Conservation (phyloP, 2,113 vertebrate species). For the Puntigrus tetrazona region DNA sequence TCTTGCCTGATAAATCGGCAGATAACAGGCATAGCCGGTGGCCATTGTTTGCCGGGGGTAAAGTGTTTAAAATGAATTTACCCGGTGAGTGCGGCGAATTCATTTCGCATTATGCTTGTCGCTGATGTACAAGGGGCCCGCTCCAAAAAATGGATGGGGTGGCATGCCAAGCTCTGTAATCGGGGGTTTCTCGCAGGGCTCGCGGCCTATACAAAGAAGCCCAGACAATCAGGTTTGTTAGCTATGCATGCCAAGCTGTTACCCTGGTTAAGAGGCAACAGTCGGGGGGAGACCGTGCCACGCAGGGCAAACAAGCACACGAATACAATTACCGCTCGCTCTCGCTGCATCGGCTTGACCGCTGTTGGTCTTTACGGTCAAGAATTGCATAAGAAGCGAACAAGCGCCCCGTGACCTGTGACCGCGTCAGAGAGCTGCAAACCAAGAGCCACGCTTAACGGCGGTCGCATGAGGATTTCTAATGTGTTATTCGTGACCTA, state of each 20-base stretch:
- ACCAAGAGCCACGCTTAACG: too few species aligned
- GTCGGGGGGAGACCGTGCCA: slow-evolving; percentile 74
- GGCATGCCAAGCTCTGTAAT: slow-evolving; percentile 88
- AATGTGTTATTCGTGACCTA: too few species aligned
- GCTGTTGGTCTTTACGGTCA: too few species aligned
- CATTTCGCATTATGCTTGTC: slow-evolving; percentile 88
- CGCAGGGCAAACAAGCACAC: slow-evolving; percentile 83
- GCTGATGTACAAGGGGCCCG: slow-evolving; percentile 82
- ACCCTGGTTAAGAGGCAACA: slow-evolving; percentile 84
- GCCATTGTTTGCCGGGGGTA: slow-evolving; percentile 84
- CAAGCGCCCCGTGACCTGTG: too few species aligned
- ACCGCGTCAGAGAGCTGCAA: too few species aligned
- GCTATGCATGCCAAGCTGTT: slow-evolving; percentile 97
- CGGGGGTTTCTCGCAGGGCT: slow-evolving; percentile 83
- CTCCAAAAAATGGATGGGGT: slow-evolving; percentile 80
- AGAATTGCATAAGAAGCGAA: too few species aligned
- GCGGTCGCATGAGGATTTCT: too few species aligned
- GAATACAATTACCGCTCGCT: slow-evolving; percentile 79
- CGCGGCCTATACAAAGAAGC: slow-evolving; percentile 84
- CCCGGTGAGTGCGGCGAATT: slow-evolving; percentile 86
- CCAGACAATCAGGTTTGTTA: slow-evolving; percentile 88
- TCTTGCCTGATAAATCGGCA: slow-evolving; percentile 79
- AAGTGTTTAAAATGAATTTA: slow-evolving; percentile 95
- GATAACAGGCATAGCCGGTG: slow-evolving; percentile 84
- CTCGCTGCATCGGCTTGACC: neutral